A percentile compares a stretch with the other conserved stretches of the same genome.
These are phyloP conservation scores for Malacoraja senta DNA, from an alignment of 2,797 vertebrate species.

Conservation along the genomic window DNA sequence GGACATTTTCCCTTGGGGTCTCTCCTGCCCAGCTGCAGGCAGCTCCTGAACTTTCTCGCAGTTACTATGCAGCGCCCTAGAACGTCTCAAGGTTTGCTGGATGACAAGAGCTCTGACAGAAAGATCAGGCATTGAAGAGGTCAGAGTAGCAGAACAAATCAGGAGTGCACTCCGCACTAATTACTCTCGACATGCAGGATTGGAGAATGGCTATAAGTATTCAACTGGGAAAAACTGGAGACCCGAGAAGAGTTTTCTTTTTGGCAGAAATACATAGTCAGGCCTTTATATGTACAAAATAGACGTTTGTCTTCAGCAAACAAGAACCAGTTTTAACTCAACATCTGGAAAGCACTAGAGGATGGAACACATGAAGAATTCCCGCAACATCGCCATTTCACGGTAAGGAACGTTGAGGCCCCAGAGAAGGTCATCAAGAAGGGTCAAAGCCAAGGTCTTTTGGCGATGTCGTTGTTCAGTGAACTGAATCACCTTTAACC, in stretches of 20 bases:
- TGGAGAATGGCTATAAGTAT: background rate
- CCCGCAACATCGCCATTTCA: background rate
- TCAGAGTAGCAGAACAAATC: background rate
- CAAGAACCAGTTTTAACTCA: background rate
- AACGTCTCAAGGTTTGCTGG: background rate
- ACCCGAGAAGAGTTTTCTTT: background rate
- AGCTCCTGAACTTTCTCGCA: background rate
- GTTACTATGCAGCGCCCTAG: background rate
- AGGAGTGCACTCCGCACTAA: background rate
- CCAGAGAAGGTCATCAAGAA: background rate
- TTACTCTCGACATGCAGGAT: background rate
- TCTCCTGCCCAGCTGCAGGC: background rate
- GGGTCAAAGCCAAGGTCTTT: background rate
- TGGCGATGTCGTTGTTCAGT: background rate
- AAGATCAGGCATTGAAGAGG: background rate
- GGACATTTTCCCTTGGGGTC: background rate
- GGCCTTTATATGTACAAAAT: background rate
- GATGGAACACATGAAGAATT: background rate
- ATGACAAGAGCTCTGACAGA: background rate
- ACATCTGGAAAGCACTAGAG: slow-evolving; percentile 23
- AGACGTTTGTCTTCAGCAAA: background rate
- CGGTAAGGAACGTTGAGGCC: background rate
- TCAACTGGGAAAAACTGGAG: background rate
- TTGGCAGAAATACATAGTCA: slow-evolving; percentile 4
- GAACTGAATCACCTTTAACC: background rate